These are phyloP conservation scores for Entomobrya proxima DNA, from an alignment of 2,888 invertebrate species.

Conservation along the genomic window DNA sequence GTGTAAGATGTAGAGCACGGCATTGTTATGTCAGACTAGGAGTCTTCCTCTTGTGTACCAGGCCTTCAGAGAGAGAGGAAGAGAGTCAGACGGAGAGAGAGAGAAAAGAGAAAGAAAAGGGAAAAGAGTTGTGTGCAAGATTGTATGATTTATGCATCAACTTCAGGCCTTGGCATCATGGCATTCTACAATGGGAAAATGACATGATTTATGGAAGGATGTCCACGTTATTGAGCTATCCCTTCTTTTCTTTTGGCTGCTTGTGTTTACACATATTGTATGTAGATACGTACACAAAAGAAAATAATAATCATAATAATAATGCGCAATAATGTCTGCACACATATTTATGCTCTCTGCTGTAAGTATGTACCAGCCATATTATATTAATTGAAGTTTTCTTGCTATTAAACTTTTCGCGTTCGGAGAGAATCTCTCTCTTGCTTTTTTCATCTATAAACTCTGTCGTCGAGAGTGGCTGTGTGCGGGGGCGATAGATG, in stretches of 20 bases:
- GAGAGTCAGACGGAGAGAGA: too few relatives aligned
- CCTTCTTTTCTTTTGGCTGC: conserved; percentile 46
- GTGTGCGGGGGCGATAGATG: background rate
- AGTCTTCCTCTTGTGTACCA: background rate
- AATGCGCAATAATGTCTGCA: conserved; percentile 47
- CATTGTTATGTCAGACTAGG: background rate
- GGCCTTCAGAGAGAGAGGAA: background rate
- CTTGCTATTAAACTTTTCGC: background rate
- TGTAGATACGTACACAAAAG: conserved; percentile 29
- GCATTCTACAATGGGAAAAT: conserved; percentile 74
- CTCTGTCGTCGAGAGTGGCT: too few relatives aligned
- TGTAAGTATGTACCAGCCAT: background rate
- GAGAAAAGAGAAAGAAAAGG: conserved; percentile 35
- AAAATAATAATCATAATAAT: conserved; percentile 54
- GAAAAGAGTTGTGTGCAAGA: conserved; percentile 66
- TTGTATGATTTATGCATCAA: conserved; percentile 75
- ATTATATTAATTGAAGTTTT: conserved; percentile 17
- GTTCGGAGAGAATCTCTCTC: background rate
- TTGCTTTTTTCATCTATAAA: background rate
- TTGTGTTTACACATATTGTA: background rate
- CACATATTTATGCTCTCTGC: background rate
- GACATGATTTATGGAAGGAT: conserved; percentile 76
- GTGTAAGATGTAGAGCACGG: background rate
- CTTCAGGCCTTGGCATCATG: conserved; percentile 71
- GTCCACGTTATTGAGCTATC: conserved; percentile 75